These are phyloP conservation scores for Cyanocitta stelleri DNA, from an alignment of 2,113 vertebrate species.

Conservation along the genomic window DNA sequence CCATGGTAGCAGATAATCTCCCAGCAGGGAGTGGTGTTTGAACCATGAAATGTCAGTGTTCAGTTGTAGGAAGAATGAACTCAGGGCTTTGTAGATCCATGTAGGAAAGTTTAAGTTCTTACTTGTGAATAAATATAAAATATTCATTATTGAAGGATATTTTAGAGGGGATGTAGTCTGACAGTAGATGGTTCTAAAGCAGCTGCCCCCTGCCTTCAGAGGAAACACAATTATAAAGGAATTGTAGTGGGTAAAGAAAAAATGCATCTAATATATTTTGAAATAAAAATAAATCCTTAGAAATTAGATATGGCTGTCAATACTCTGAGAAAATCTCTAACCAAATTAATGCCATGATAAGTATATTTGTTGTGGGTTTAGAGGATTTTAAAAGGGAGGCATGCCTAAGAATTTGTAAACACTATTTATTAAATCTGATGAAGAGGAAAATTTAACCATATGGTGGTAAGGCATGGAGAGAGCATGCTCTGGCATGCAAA, in stretches of 20 bases:
- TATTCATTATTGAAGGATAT: constrained; percentile 41
- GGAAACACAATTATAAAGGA: constrained; percentile 22
- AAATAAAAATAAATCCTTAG: constrained; percentile 59
- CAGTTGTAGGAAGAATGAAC: background rate
- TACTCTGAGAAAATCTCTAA: constrained; percentile 53
- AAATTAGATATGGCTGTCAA: constrained; percentile 55
- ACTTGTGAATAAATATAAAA: constrained; percentile 42
- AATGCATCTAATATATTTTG: constrained; percentile 29
- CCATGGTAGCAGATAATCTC: constrained; percentile 11
- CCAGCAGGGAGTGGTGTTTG: constrained; percentile 23
- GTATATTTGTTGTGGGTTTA: constrained; percentile 45
- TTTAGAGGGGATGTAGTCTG: background rate
- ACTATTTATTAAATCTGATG: constrained; percentile 50
- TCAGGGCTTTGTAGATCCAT: background rate
- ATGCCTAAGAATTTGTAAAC: constrained; percentile 52
- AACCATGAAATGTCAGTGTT: constrained; percentile 47
- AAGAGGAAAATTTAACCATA: constrained; percentile 26
- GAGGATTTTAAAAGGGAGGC: constrained; percentile 31
- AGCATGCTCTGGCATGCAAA: background rate
- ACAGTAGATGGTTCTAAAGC: background rate
- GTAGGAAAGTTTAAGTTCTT: constrained; percentile 42
- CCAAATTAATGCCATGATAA: constrained; percentile 39
- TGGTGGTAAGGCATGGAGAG: background rate
- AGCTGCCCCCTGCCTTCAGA: background rate
- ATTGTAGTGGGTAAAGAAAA: constrained; percentile 32